Evolutionary conservation across 2,797 vertebrate species (phyloP).

Genomic region (Fistularia tabacaria): DNA sequence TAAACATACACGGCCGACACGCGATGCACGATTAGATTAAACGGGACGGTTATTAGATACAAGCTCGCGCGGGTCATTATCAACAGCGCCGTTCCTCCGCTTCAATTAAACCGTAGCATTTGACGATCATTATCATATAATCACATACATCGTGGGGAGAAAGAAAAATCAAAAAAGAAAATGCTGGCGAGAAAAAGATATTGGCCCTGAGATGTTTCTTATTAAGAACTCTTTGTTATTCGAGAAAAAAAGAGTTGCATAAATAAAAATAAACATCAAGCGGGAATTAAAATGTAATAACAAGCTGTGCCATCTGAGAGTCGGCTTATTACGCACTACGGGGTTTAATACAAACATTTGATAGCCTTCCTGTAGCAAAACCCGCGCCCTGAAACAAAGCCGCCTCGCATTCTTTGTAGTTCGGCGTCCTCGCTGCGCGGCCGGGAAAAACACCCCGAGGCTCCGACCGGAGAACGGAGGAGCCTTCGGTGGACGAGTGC

Average conservation of each 20-base stretch:
- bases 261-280: constrained; percentile 54
- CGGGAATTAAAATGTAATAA: constrained; percentile 55
- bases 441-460: constrained; percentile 51
- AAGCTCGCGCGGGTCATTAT: constrained; percentile 38
- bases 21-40: constrained; percentile 48
- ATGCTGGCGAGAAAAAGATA: constrained; percentile 26
- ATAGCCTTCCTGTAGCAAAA: constrained; percentile 47
- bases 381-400: constrained; percentile 62
- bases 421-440: constrained; percentile 53
- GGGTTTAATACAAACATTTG: constrained; percentile 64
- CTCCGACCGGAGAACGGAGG: constrained; percentile 45
- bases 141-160: constrained; percentile 19
- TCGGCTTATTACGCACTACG: constrained; percentile 46
- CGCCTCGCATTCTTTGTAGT: constrained; percentile 64
- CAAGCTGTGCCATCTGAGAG: constrained; percentile 41
- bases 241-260: constrained; percentile 48
- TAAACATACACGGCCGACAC: constrained; percentile 40
- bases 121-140: constrained; percentile 50
- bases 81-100: constrained; percentile 12
- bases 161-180: constrained; percentile 7
- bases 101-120: constrained; percentile 47
- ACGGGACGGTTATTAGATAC: constrained; percentile 52
- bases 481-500: constrained; percentile 61
- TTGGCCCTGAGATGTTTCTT: constrained; percentile 33
- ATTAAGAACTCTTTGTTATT: constrained; percentile 39